Evolutionary conservation across 37 sponge, comb jelly and placozoan species (phyloP), one percentile per base, ranked within the genome.

Genomic region (Eunapius fragilis): DNA sequence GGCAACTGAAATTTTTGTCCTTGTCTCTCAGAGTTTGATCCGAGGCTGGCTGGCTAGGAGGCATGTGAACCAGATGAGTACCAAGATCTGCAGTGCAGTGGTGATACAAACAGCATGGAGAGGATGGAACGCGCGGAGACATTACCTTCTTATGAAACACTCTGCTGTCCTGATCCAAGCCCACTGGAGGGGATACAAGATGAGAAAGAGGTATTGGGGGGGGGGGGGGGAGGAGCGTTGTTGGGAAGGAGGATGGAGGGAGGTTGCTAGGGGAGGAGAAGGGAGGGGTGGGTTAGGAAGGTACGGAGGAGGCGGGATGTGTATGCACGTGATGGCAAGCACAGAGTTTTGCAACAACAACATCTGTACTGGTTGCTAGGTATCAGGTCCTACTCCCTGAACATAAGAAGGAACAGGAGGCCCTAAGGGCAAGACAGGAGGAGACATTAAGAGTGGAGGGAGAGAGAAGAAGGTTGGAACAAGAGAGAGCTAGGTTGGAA

Each of bases 51-150:
- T 87, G 32, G 76, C 91, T 5, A 80, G 83, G 67, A 50, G 73
- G 23, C 50, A 30, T 5, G 68, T n/a, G 13, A 31, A 81, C 33
- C 68, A 72, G 11, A 31, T 85, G 36, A 70, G 91, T 1, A 71
- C 69, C 49, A 87, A 49, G 26, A 72, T 94, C 24, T 87, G 94
- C 75, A 74, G 74, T 71, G 91, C 96, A 2, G 93, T 95, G 85
- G 78, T 85, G 67, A 84, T 95, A 33, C 96, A 95, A 83, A 75
- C 91, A 19, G 58, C 84, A 0, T 95, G 96, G 96, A 89, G 91
- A 70, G n/a, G 86, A 0, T 82, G 41, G 58, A 27, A 28, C 14
- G 37, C 35, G 22, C 69, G 82, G 71, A 87, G 80, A 73, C 25
- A 25, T 6, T 80, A 85, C 45, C 5, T 88, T 27, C 31, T 74